A percentile compares a stretch with the other conserved stretches of the same genome.
These are phyloP conservation scores for Scopus umbretta DNA, from an alignment of 2,113 vertebrate species.

Conservation along the genomic window DNA sequence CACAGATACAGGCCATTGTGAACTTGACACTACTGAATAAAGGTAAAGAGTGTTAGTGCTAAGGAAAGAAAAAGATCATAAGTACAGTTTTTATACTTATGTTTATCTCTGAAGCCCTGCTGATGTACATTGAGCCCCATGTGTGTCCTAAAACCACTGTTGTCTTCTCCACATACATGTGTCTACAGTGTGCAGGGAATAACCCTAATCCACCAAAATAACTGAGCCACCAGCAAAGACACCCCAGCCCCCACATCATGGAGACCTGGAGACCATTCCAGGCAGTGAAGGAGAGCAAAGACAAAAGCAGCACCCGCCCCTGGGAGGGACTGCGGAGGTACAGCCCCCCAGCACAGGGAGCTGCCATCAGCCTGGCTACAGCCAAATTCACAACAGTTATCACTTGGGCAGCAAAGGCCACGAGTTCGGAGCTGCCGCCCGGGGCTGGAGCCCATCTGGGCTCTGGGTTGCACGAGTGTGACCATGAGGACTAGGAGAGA, in stretches of 20 bases:
- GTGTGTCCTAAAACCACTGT: neutral
- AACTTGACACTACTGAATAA: neutral
- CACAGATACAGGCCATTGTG: neutral
- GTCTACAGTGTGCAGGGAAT: neutral
- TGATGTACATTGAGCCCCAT: neutral
- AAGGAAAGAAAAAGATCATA: neutral
- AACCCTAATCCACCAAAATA: neutral
- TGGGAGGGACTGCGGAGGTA: rapidly evolving
- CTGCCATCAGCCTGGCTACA: neutral
- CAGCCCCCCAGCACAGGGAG: neutral
- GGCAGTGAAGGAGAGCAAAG: neutral
- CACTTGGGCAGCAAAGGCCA: neutral
- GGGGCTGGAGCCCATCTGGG: neutral
- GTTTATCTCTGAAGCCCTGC: neutral
- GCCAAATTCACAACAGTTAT: neutral
- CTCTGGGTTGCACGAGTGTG: rapidly evolving
- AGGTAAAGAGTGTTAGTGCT: neutral
- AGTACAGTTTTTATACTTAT: neutral
- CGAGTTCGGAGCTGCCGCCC: neutral
- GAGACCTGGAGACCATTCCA: neutral
- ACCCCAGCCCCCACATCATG: rapidly evolving
- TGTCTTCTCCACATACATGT: neutral
- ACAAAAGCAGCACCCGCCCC: neutral
- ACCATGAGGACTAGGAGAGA: neutral
- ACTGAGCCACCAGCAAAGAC: too few species aligned